Conservation (phyloP, 2,888 invertebrate genomes). For the Ectemnius continuus region DNA sequence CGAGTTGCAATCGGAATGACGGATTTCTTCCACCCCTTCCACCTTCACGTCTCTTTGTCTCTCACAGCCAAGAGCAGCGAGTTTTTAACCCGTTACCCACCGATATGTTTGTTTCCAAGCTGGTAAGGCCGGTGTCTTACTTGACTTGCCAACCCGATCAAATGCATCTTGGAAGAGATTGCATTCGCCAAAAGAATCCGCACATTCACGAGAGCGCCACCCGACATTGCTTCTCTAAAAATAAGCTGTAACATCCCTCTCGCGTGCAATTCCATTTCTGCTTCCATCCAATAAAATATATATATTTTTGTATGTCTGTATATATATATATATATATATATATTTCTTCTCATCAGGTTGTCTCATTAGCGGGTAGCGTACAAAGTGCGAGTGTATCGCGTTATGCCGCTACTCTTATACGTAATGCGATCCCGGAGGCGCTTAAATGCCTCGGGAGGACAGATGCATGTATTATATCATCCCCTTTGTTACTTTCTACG, state of each 20-base stretch:
- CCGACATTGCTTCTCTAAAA: conserved; percentile 53
- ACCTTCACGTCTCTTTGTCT: not conserved
- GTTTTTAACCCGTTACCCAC: conserved; percentile 22
- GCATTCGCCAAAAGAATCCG: not conserved
- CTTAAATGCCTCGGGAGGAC: conserved; percentile 4
- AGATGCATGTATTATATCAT: conserved; percentile 18
- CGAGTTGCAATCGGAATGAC: conserved; percentile 48
- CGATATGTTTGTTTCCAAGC: conserved; percentile 44
- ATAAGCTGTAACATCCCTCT: conserved; percentile 55
- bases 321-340: conserved; percentile 27
- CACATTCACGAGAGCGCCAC: conserved; percentile 43
- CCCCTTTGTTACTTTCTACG: conserved; percentile 41
- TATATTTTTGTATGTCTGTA: conserved; percentile 36
- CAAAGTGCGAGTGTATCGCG: conserved; percentile 46
- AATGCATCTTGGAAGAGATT: not conserved
- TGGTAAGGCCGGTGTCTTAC: conserved; percentile 5
- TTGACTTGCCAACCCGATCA: not conserved
- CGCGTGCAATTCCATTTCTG: conserved; percentile 60
- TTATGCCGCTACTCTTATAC: conserved; percentile 39
- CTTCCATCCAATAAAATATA: conserved; percentile 53
- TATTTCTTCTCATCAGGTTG: conserved; percentile 18
- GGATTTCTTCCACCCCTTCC: not conserved
- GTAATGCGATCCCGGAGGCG: too few relatives aligned
- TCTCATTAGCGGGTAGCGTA: conserved; percentile 32
- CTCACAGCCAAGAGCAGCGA: not conserved